Evolutionary conservation across 2,888 invertebrate genomes (phyloP), one percentile per base, ranked within the genome.

Genomic region (Acronicta alni): DNA sequence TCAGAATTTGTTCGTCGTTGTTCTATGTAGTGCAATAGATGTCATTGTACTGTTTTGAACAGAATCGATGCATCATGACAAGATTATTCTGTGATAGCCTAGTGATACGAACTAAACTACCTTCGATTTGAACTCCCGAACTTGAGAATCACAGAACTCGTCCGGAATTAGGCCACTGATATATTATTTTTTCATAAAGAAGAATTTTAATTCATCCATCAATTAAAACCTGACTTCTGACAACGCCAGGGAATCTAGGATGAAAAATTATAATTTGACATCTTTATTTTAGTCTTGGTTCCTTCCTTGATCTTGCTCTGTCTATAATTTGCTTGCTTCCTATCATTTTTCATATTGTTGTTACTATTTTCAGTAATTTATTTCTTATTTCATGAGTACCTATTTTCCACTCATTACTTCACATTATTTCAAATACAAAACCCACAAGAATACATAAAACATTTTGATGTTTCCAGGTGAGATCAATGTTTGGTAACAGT

Each of bases 401-500:
- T n/a, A 26, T 20, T 35, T 12, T 32, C 14, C 16, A 23, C 20
- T 51, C 35, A 46, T 35, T 16, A 54, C n/a, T 51, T 46, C 18
- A 39, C 30, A 23, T 14, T 46, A 41, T 16, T 35, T 57, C 14
- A 42, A 44, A n/a, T n/a, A 23, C 15, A 48, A 46, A 23, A 17
- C 30, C n/a, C 17, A 53, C 20, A 51, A 47, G 37, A 59, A 49
- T 62, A 59, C 45, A 78, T 65, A 45, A 60, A 47, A 61, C 47
- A 61, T 63, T 75, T 79, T 78, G 52, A 63, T 74, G 26, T 58
- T 93, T 93, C 42, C 89, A 96, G 95, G 95, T 95, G 72, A 94
- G 94, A 81, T 94, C 95, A 79, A 94, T 95, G 92, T 95, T 96
- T 80, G 95, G 94, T 65, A 93, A 94, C 77, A 92, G 92, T 74